phyloP scores from a whole-genome alignment of 2,113 vertebrate species.

The Trogon surrucura region DNA sequence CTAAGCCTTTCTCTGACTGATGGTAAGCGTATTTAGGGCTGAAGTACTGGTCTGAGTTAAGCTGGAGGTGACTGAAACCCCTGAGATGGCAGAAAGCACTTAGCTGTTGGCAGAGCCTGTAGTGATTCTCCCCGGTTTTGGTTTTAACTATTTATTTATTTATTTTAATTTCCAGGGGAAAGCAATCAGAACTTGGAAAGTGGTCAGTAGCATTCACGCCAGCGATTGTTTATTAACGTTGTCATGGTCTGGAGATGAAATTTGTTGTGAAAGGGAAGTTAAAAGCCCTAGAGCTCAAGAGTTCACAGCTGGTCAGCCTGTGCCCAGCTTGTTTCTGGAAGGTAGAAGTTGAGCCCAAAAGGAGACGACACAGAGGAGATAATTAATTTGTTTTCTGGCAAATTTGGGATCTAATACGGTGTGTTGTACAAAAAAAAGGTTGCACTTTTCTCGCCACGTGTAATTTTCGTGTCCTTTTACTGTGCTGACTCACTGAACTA shows the following conservation, averaged over 20 bases:
- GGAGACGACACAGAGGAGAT: neutral
- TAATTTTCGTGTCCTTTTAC: conserved; percentile 26
- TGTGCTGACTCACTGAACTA: conserved; percentile 11
- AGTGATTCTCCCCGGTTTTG: neutral
- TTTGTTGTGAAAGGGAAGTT: conserved; percentile 50
- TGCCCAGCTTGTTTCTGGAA: neutral
- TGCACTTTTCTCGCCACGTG: neutral
- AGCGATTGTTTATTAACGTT: neutral
- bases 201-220: neutral
- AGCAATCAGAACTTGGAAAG: conserved; percentile 40
- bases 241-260: conserved; percentile 33
- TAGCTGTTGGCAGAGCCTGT: neutral
- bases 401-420: neutral
- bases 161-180: neutral
- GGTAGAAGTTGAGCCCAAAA: neutral
- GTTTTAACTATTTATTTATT: neutral
- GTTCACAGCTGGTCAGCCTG: neutral
- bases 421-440: neutral
- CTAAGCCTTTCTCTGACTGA: neutral
- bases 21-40: neutral
- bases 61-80: neutral
- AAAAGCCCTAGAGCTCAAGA: neutral
- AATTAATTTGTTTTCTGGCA: neutral
- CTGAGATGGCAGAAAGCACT: neutral
- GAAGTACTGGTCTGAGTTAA: neutral